phyloP scores from a whole-genome alignment of 1,140 invertebrate genomes.

The Goniozus legneri region DNA sequence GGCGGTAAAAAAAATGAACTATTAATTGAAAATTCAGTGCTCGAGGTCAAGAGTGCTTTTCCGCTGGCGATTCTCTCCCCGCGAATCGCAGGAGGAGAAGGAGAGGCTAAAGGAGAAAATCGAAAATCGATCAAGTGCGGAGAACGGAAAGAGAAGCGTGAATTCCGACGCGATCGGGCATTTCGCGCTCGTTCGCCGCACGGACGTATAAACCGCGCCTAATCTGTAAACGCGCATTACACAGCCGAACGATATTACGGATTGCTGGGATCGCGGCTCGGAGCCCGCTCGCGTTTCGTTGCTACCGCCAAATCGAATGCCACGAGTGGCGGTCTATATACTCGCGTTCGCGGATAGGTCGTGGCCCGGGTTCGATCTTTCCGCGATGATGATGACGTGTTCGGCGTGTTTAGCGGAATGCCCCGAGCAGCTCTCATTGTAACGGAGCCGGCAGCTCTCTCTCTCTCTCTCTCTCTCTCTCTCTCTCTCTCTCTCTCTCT shows the following conservation, averaged over 20 bases:
- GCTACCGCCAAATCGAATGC: slow-evolving; percentile 17
- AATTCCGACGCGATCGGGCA: not conserved
- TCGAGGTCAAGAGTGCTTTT: no score
- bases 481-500: slow-evolving; percentile 4
- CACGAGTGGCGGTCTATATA: slow-evolving; percentile 8
- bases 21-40: no score
- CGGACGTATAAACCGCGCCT: no score
- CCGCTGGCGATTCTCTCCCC: slow-evolving; percentile 10
- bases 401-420: slow-evolving; percentile 35
- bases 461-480: slow-evolving; percentile 9
- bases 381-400: slow-evolving; percentile 26
- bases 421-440: slow-evolving; percentile 38
- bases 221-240: slow-evolving; percentile 18
- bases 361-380: slow-evolving; percentile 24
- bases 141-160: not conserved
- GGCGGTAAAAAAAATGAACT: no score
- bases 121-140: not conserved
- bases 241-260: slow-evolving; percentile 21
- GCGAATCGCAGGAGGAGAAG: not conserved
- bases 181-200: not conserved
- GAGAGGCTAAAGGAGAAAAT: not conserved
- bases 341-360: slow-evolving; percentile 18
- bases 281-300: slow-evolving; percentile 1
- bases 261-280: slow-evolving; percentile 12
- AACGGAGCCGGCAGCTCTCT: slow-evolving; percentile 25